Base-by-base conservation (phyloP, 2,113 vertebrate species). In the Zosterops lateralis region DNA sequence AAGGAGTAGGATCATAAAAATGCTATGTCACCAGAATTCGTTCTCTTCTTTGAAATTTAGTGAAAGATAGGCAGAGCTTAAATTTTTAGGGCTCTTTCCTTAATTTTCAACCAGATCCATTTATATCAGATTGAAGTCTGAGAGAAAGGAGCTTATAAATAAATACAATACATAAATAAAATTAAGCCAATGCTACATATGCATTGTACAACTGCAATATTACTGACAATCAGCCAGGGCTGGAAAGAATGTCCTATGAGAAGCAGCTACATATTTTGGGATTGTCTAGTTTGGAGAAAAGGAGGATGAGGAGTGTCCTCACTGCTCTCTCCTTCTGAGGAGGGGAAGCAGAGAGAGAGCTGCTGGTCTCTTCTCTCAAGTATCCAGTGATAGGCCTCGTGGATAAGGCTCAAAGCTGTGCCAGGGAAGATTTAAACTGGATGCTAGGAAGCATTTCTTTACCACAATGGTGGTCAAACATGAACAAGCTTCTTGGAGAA, bases 381-480 rank as follows among this genome's bases (percentile, higher is more conserved):
- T 14, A 40, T 62, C n/a, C 44, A 58, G 56, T 9, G 36, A 70
- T 11, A 53, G 44, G 29, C 42, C 17, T 7, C 0, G 0, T 6
- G 12, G 34, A 9, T 70, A 60, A 58, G 38, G 50, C 12, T 75
- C 68, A 70, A 80, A 84, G 62, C 13, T 65, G 31, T 24, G 2
- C 17, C 19, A 81, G 12, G 3, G 14, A 57, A 81, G 45, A 34
- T 66, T 71, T 51, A 81, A 53, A 66, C 12, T 40, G 36, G 36
- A 57, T 14, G 4, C 57, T 19, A 66, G 25, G 42, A 80, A 84
- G 18, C 36, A 72, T 62, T 76, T 81, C 32, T 47, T 89, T 67
- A 67, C 19, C 1, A 2, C 2, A 0, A 32, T 7, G 25, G 18
- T n/a, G 32, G 16, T n/a, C 47, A 81, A 80, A 77, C 25, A 34